A percentile compares a stretch with the other conserved stretches of the same genome.
Conservation (phyloP, 2,888 invertebrate species). For the Rotaria macrura region DNA sequence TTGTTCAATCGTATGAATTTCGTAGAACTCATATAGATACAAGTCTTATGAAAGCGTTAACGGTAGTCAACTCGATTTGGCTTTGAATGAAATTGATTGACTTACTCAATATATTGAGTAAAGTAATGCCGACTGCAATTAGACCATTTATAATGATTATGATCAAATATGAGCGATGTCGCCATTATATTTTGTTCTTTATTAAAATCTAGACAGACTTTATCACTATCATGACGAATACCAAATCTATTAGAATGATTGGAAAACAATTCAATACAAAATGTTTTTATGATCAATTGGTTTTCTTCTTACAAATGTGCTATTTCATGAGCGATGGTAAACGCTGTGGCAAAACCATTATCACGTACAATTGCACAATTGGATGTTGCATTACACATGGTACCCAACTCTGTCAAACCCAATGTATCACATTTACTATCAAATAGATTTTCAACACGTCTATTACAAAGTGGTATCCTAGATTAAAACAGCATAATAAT, state of each 20-base stretch:
- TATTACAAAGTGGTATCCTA: constrained; percentile 36
- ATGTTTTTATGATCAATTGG: not conserved
- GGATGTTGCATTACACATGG: constrained; percentile 42
- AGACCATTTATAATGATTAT: constrained; percentile 39
- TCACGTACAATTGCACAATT: constrained; percentile 44
- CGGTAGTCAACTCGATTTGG: no score
- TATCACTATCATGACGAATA: constrained; percentile 44
- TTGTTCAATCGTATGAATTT: no score
- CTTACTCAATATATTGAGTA: constrained; percentile 41
- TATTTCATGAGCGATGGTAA: constrained; percentile 44
- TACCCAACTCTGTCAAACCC: constrained; percentile 44
- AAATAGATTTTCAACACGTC: constrained; percentile 39
- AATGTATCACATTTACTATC: constrained; percentile 13
- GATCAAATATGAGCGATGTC: not conserved
- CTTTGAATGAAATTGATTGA: not conserved
- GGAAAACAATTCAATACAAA: not conserved
- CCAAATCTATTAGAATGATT: constrained; percentile 39
- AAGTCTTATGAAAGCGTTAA: no score
- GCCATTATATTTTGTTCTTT: constrained; percentile 19
- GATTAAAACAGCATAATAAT: not conserved
- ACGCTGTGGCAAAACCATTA: constrained; percentile 42
- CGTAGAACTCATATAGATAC: no score
- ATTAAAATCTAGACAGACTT: constrained; percentile 7
- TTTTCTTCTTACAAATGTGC: constrained; percentile 37
- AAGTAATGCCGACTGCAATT: constrained; percentile 41